These are phyloP conservation scores for Dendrolimus pini DNA, from an alignment of 2,888 invertebrate species.

Conservation along the genomic window DNA sequence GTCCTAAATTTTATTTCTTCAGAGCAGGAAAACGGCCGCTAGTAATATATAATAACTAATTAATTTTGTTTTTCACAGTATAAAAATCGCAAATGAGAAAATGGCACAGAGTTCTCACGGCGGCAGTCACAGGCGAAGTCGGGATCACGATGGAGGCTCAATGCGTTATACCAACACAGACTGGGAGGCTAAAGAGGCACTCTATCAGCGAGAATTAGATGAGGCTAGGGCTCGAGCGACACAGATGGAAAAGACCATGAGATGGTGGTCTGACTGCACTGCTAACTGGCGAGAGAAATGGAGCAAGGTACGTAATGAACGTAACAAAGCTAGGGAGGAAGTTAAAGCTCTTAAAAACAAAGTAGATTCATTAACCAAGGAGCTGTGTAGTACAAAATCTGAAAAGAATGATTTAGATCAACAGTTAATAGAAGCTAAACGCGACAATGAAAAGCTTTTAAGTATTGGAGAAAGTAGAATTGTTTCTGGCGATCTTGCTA, in stretches of 20 bases:
- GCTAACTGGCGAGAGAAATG: conserved; percentile 98
- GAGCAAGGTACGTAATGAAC: conserved; percentile 94
- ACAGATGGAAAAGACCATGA: conserved; percentile 99
- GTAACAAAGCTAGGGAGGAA: conserved; percentile 95
- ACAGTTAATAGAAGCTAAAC: conserved; percentile 85
- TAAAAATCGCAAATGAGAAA: conserved; percentile 25
- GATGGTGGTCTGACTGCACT: conserved; percentile 99
- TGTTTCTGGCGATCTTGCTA: conserved; percentile 48
- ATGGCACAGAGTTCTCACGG: conserved; percentile 82
- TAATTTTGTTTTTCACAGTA: conserved; percentile 20
- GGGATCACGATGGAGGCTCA: conserved; percentile 79
- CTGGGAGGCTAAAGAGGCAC: conserved; percentile 87
- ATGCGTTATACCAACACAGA: conserved; percentile 82
- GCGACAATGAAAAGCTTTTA: conserved; percentile 87
- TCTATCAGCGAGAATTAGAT: conserved; percentile 87
- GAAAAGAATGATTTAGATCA: conserved; percentile 87
- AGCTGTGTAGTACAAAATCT: conserved; percentile 82
- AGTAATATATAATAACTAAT: background rate
- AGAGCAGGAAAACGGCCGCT: too few relatives aligned
- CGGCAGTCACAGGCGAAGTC: conserved; percentile 78
- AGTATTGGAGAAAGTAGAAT: conserved; percentile 65
- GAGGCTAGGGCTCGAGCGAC: conserved; percentile 95
- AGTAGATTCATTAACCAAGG: conserved; percentile 87
- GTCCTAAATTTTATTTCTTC: too few relatives aligned
- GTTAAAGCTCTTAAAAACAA: conserved; percentile 88